Percentiles rank a stretch among this genome's conserved stretches.
Evolutionary conservation across 2,888 invertebrate species (phyloP).

Genomic region (Acheta domesticus): DNA sequence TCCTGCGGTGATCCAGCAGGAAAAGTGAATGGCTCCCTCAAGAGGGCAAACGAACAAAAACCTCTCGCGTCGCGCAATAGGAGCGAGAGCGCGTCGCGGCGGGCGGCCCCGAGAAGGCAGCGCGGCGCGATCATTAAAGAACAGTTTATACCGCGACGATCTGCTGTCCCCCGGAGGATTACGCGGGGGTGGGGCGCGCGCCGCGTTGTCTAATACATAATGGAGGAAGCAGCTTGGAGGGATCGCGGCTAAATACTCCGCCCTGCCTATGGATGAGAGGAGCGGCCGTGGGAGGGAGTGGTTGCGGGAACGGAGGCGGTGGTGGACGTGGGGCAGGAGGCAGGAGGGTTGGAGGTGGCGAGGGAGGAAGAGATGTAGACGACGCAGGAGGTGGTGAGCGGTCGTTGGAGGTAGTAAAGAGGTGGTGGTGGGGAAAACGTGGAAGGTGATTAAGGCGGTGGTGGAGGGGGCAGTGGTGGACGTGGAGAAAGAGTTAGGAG

Average conservation of each 20-base stretch:
- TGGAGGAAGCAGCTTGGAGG: not conserved
- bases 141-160: constrained; percentile 18
- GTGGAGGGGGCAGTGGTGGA: no score
- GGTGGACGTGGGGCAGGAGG: not conserved
- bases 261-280: not conserved
- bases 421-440: no score
- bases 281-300: not conserved
- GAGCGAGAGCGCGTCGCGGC: not conserved
- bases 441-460: no score
- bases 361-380: no score
- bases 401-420: no score
- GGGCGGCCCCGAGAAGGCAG: not conserved
- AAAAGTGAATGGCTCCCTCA: no score
- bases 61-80: no score
- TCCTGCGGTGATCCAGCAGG: no score
- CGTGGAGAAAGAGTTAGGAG: no score
- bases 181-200: not conserved
- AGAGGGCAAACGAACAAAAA: no score
- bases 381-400: no score
- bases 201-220: not conserved
- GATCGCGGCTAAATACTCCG: not conserved
- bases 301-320: not conserved
- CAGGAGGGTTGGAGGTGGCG: no score
- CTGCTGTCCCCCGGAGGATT: not conserved
- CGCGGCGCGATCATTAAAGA: not conserved